phyloP scores from a whole-genome alignment of 2,797 vertebrate genomes.

The Myoxocephalus aenaeus region DNA sequence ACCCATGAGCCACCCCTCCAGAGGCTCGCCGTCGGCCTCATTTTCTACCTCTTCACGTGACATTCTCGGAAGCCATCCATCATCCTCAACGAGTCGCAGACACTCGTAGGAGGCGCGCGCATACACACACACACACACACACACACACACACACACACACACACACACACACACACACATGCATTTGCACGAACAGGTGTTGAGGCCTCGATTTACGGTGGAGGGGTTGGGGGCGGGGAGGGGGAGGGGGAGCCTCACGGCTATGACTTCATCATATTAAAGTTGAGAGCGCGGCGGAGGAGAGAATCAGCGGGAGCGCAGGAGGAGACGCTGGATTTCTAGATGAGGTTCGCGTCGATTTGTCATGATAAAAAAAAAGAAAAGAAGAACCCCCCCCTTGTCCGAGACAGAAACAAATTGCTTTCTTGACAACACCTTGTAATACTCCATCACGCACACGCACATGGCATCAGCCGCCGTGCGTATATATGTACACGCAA shows the following conservation, averaged over 20 bases:
- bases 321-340: slow-evolving; percentile 62
- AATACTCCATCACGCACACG: slow-evolving; percentile 76
- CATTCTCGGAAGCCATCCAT: slow-evolving; percentile 70
- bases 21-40: slow-evolving; percentile 68
- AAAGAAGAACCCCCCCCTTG: slow-evolving; percentile 6
- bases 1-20: slow-evolving; percentile 63
- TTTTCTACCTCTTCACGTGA: slow-evolving; percentile 70
- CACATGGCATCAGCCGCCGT: background rate
- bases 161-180: slow-evolving; percentile 18
- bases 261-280: slow-evolving; percentile 78
- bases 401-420: slow-evolving; percentile 81
- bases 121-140: slow-evolving; percentile 19
- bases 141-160: slow-evolving; percentile 33
- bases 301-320: slow-evolving; percentile 42
- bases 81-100: slow-evolving; percentile 60
- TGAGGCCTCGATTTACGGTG: slow-evolving; percentile 50
- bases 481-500: slow-evolving; percentile 21
- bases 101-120: slow-evolving; percentile 11
- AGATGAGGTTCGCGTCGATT: slow-evolving; percentile 75
- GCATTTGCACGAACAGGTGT: slow-evolving; percentile 45
- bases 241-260: background rate
- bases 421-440: slow-evolving; percentile 84
- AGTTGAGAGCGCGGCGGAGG: slow-evolving; percentile 57
- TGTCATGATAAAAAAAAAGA: slow-evolving; percentile 79
- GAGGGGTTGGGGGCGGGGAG: background rate